Evolutionary conservation across 2,797 vertebrate species (phyloP).

Genomic region (Pseudochromis fuscus): DNA sequence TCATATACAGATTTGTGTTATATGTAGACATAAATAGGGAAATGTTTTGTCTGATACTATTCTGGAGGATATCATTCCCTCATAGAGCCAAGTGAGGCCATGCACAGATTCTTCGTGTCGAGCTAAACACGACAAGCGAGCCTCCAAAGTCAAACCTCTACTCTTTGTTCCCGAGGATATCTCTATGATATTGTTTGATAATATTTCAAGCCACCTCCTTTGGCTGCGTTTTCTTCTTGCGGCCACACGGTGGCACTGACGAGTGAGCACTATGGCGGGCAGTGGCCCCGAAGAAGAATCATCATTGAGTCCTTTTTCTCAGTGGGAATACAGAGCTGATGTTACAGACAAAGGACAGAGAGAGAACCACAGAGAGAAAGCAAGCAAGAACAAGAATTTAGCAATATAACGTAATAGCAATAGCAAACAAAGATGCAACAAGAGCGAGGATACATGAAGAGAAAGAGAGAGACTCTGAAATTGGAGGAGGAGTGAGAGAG

Average conservation of each 20-base stretch:
- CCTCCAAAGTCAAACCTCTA: slow-evolving; percentile 20
- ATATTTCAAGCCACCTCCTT: slow-evolving; percentile 58
- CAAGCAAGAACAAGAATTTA: slow-evolving; percentile 65
- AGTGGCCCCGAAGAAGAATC: slow-evolving; percentile 38
- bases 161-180: slow-evolving; percentile 30
- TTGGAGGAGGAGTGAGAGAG: slow-evolving; percentile 46
- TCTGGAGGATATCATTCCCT: slow-evolving; percentile 55
- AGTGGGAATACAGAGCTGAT: slow-evolving; percentile 38
- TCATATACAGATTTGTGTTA: slow-evolving; percentile 74
- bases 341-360: slow-evolving; percentile 42
- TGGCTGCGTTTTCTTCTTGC: slow-evolving; percentile 55
- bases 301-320: slow-evolving; percentile 61
- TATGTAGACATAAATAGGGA: slow-evolving; percentile 65
- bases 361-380: slow-evolving; percentile 56
- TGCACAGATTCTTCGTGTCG: slow-evolving; percentile 42
- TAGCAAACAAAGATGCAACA: slow-evolving; percentile 57
- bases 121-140: slow-evolving; percentile 27
- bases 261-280: slow-evolving; percentile 40
- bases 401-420: slow-evolving; percentile 48
- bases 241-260: slow-evolving; percentile 78
- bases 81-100: slow-evolving; percentile 43
- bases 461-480: slow-evolving; percentile 77
- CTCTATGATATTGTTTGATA: slow-evolving; percentile 49
- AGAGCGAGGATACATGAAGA: slow-evolving; percentile 61
- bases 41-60: slow-evolving; percentile 50